A percentile compares a stretch with the other conserved stretches of the same genome.
Conservation (phyloP, 92 coral and sea anemone genomes). For the Heliopora coerulea region DNA sequence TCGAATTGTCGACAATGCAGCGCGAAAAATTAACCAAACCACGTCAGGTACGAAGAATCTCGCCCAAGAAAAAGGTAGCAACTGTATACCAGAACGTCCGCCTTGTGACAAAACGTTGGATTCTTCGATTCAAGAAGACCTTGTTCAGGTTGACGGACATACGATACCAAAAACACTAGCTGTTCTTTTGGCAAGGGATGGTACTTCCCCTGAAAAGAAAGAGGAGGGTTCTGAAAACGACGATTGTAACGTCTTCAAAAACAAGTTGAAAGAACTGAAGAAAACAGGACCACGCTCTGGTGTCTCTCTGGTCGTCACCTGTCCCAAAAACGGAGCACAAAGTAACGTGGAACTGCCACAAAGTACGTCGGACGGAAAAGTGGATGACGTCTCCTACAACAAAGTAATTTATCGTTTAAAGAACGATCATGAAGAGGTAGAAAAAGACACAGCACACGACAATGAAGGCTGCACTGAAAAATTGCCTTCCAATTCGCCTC, state of each 20-base stretch:
- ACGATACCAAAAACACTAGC: slow-evolving; percentile 10
- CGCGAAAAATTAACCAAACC: background rate
- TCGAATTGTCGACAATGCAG: background rate
- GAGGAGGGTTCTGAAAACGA: slow-evolving; percentile 5
- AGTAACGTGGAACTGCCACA: background rate
- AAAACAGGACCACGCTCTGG: background rate
- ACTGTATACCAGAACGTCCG: background rate
- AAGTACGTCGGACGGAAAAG: slow-evolving; percentile 3
- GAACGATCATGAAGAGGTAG: too few species aligned
- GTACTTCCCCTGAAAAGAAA: background rate
- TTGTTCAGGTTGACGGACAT: background rate
- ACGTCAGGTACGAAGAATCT: too few species aligned
- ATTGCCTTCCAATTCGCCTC: background rate
- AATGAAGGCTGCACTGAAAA: background rate
- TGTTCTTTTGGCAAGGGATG: slow-evolving; percentile 27
- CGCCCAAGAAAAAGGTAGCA: too few species aligned
- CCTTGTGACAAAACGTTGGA: background rate
- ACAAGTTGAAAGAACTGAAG: slow-evolving; percentile 25
- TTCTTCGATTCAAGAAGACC: background rate
- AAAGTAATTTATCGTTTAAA: too few species aligned
- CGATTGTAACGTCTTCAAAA: background rate
- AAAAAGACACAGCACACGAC: background rate
- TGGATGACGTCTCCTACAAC: too few species aligned
- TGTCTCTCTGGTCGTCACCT: background rate
- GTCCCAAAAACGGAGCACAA: background rate